These are phyloP conservation scores for Ditylenchus weischeri DNA, from an alignment of 2,888 invertebrate genomes.

Conservation along the genomic window DNA sequence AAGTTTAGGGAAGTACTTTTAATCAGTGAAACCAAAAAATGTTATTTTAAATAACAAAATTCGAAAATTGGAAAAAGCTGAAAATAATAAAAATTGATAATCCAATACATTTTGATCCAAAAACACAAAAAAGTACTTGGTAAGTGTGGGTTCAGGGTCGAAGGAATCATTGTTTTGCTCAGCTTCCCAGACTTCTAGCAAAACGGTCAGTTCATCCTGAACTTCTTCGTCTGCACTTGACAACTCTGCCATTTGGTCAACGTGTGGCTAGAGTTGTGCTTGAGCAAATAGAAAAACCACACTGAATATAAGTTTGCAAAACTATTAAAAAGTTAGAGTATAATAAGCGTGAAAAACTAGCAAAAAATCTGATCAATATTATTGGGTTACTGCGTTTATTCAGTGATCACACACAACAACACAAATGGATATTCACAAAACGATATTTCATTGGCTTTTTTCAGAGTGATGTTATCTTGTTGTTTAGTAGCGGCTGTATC, in stretches of 20 bases:
- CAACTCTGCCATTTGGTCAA: constrained; percentile 1
- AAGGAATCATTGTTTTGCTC: constrained; percentile 23
- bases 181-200: constrained; percentile 26
- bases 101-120: background rate
- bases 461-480: background rate
- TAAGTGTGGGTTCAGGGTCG: constrained; percentile 22
- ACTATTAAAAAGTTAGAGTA: too few relatives aligned
- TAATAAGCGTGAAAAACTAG: too few relatives aligned
- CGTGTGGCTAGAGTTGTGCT: too few relatives aligned
- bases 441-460: background rate
- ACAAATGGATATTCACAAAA: background rate
- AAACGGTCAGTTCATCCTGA: constrained; percentile 16
- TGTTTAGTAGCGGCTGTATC: background rate
- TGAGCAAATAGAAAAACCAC: too few relatives aligned
- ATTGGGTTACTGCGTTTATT: background rate
- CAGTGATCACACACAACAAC: background rate
- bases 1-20: too few relatives aligned
- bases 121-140: constrained; percentile 12
- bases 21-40: too few relatives aligned
- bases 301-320: too few relatives aligned
- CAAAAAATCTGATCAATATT: too few relatives aligned
- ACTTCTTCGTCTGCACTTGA: constrained; percentile 13
- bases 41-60: too few relatives aligned
- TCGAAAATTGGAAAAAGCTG: too few relatives aligned
- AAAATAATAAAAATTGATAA: background rate